A percentile compares a stretch with the other conserved stretches of the same genome.
Evolutionary conservation across 1,140 invertebrate species (phyloP).

Genomic region (Rhagoletis zephyria): DNA sequence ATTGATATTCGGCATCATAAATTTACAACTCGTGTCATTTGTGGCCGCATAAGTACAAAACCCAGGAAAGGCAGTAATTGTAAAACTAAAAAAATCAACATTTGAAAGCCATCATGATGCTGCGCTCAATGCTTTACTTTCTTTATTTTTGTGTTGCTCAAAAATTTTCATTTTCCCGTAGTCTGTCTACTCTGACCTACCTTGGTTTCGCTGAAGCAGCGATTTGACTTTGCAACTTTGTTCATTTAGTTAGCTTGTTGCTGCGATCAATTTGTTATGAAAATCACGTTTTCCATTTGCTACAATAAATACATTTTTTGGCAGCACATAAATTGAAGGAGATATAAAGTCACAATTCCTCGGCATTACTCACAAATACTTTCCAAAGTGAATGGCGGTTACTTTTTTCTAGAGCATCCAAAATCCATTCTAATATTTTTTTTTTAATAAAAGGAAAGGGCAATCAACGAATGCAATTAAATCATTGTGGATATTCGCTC

Average conservation of each 20-base stretch:
- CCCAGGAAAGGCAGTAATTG: neutral
- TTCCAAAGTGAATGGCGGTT: slow-evolving; percentile 35
- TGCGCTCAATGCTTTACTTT: slow-evolving; percentile 5
- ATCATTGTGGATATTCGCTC: neutral
- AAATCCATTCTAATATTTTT: neutral
- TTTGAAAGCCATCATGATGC: slow-evolving; percentile 43
- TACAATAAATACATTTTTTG: slow-evolving; percentile 48
- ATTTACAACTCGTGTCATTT: slow-evolving; percentile 68
- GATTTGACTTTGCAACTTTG: slow-evolving; percentile 28
- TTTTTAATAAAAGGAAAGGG: neutral
- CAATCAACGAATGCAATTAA: neutral
- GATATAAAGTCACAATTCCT: slow-evolving; percentile 33
- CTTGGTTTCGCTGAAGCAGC: slow-evolving; percentile 20
- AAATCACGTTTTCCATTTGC: slow-evolving; percentile 53
- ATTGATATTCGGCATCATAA: slow-evolving; percentile 66
- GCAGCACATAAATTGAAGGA: slow-evolving; percentile 51
- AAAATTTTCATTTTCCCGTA: slow-evolving; percentile 14
- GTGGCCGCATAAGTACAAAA: neutral
- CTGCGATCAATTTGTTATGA: slow-evolving; percentile 52
- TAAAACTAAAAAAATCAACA: slow-evolving; percentile 29
- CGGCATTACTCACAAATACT: slow-evolving; percentile 26
- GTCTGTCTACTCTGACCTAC: slow-evolving; percentile 29
- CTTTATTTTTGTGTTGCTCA: slow-evolving; percentile 27
- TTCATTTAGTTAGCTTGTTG: slow-evolving; percentile 14
- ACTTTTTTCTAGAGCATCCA: slow-evolving; percentile 23